Evolutionary conservation across 2,888 invertebrate species (phyloP).

Genomic region (Euspilapteryx auroguttella): DNA sequence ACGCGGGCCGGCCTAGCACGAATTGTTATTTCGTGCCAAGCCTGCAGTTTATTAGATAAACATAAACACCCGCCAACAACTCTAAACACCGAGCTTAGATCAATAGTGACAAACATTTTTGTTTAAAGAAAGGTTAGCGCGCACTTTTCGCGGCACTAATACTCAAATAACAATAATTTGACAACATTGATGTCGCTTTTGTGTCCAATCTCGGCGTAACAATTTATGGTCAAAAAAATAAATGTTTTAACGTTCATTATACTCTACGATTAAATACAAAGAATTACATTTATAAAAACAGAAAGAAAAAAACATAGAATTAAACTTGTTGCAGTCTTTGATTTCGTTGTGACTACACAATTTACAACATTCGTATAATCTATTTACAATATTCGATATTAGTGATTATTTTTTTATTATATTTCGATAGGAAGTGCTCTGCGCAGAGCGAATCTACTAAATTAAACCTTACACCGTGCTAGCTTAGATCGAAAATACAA

Average conservation of each 20-base stretch:
- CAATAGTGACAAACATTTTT: no score
- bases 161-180: not conserved
- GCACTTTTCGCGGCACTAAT: no score
- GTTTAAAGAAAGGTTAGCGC: no score
- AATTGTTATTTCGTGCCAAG: no score
- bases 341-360: not conserved
- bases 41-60: no score
- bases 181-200: no score
- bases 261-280: not conserved
- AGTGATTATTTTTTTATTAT: constrained; percentile 42
- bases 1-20: no score
- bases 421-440: constrained; percentile 54
- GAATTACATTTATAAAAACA: not conserved
- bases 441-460: constrained; percentile 26
- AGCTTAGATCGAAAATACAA: constrained; percentile 14
- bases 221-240: no score
- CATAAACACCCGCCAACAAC: no score
- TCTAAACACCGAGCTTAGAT: no score
- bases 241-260: not conserved
- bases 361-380: not conserved
- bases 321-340: not conserved
- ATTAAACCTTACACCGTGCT: constrained; percentile 36
- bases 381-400: constrained; percentile 3
- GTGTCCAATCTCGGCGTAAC: no score
- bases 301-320: not conserved